Conservation (phyloP, 2,797 vertebrate genomes). For the Hozukius guyotensis region DNA sequence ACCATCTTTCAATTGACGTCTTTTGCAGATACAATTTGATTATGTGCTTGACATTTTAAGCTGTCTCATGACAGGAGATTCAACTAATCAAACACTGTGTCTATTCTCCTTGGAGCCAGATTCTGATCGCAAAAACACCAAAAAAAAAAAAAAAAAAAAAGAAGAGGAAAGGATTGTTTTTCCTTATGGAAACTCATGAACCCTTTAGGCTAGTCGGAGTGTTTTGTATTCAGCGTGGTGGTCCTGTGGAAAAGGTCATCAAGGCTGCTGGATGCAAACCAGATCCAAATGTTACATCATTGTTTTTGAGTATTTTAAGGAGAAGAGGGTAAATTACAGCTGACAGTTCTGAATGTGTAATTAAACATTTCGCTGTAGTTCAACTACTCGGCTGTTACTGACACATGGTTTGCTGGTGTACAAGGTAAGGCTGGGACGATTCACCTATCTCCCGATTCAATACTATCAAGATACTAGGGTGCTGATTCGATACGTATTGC, state of each 20-base stretch:
- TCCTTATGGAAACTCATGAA: conserved; percentile 65
- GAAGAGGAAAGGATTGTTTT: conserved; percentile 44
- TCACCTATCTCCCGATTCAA: too few species aligned
- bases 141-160: neutral
- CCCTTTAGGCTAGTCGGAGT: conserved; percentile 1
- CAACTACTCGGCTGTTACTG: conserved; percentile 18
- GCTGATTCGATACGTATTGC: too few species aligned
- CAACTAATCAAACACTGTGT: conserved; percentile 52
- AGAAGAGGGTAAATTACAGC: conserved; percentile 20
- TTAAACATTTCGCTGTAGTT: conserved; percentile 13
- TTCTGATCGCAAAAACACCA: conserved; percentile 16
- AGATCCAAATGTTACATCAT: conserved; percentile 53
- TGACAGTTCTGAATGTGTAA: conserved; percentile 32
- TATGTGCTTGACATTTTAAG: conserved; percentile 40
- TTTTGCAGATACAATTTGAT: conserved; percentile 39
- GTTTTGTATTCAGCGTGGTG: conserved; percentile 36
- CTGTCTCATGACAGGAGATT: conserved; percentile 56
- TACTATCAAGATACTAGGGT: too few species aligned
- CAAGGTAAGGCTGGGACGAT: neutral
- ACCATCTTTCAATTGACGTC: conserved; percentile 11
- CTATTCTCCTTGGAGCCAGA: conserved; percentile 45
- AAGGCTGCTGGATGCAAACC: conserved; percentile 36
- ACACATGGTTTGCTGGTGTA: neutral
- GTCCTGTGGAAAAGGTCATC: conserved; percentile 69
- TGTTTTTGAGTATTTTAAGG: conserved; percentile 42